A percentile compares a stretch with the other conserved stretches of the same genome.
Evolutionary conservation across 2,113 vertebrate species (phyloP).

Genomic region (Podiceps cristatus): DNA sequence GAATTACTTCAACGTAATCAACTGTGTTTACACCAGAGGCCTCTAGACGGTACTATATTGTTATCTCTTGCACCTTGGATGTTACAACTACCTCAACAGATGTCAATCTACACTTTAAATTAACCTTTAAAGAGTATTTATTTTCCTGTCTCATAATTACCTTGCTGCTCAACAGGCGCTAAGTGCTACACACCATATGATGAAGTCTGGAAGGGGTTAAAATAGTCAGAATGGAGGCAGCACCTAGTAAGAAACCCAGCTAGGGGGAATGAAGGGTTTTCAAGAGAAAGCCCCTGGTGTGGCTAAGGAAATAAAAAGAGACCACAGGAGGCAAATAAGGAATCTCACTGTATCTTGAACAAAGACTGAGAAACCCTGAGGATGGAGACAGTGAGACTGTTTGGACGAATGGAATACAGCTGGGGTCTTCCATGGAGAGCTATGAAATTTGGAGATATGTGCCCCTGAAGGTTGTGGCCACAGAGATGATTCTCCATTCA

Average conservation of each 20-base stretch:
- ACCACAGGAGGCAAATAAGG: background rate
- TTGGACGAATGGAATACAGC: background rate
- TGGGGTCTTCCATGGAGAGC: background rate
- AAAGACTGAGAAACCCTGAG: background rate
- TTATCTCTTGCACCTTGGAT: background rate
- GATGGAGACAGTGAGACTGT: background rate
- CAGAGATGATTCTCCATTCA: background rate
- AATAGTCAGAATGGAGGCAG: background rate
- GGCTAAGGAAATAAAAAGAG: background rate
- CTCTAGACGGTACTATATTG: background rate
- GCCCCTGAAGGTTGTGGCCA: background rate
- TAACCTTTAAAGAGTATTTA: background rate
- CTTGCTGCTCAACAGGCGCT: background rate
- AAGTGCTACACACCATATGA: accelerated
- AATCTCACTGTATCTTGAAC: background rate
- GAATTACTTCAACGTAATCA: background rate
- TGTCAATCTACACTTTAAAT: background rate
- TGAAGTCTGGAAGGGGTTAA: background rate
- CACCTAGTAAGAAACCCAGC: background rate
- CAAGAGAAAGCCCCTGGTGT: background rate
- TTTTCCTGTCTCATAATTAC: background rate
- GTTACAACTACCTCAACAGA: background rate
- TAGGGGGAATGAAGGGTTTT: background rate
- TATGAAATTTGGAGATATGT: background rate
- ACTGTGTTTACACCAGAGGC: background rate